Percentiles rank a stretch among this genome's conserved stretches.
phyloP scores from a whole-genome alignment of 2,888 invertebrate genomes.

The Polydrusus pterygomalis region DNA sequence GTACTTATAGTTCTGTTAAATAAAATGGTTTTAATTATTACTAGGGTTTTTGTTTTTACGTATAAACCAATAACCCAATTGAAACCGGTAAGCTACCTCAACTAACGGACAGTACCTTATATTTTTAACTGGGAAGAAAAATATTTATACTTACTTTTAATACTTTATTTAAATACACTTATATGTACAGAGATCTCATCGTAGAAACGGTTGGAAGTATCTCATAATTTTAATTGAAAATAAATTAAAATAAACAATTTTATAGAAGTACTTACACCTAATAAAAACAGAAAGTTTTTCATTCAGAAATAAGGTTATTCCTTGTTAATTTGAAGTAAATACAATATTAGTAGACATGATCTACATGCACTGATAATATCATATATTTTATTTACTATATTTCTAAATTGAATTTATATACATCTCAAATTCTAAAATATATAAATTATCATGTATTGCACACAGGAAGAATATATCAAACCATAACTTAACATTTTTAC shows the following conservation, averaged over 20 bases:
- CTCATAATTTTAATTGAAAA: neutral
- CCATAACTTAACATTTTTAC: slow-evolving; percentile 1
- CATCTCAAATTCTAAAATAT: neutral
- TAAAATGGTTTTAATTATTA: slow-evolving; percentile 46
- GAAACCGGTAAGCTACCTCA: neutral
- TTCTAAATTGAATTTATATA: no score
- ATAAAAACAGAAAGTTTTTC: no score
- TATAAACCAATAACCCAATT: neutral
- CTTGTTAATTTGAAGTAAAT: no score
- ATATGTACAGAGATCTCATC: slow-evolving; percentile 22
- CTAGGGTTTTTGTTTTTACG: neutral
- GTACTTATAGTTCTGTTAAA: slow-evolving; percentile 58
- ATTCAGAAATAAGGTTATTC: no score
- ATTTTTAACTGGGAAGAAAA: no score
- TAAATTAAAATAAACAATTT: neutral
- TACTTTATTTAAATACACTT: slow-evolving; percentile 9
- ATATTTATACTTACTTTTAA: neutral
- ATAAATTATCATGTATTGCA: slow-evolving; percentile 9
- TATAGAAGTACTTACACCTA: neutral
- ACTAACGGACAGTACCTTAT: neutral
- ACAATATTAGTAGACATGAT: no score
- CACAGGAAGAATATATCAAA: neutral
- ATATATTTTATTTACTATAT: no score
- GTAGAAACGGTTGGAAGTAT: no score
- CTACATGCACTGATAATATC: no score